phyloP scores from a whole-genome alignment of 2,797 vertebrate species.

The Arctocebus calabarensis region DNA sequence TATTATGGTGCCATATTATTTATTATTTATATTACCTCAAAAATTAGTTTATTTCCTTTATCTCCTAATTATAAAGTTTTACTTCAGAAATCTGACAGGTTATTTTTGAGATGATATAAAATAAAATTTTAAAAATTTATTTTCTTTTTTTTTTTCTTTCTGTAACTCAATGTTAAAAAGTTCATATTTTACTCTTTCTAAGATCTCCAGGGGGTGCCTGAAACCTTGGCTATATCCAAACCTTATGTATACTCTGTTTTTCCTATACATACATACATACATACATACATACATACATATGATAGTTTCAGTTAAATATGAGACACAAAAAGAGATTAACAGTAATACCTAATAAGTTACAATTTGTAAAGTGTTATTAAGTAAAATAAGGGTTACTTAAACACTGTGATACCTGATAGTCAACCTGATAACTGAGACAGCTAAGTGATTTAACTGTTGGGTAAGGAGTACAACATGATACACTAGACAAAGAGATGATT shows the following conservation, averaged over 20 bases:
- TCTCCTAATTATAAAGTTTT: slow-evolving; percentile 85
- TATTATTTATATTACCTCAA: slow-evolving; percentile 48
- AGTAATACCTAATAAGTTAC: no score
- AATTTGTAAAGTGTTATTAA: not conserved
- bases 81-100: slow-evolving; percentile 87
- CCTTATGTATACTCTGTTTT: not conserved
- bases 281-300: not conserved
- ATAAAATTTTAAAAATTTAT: slow-evolving; percentile 75
- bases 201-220: no score
- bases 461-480: not conserved
- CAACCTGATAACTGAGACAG: not conserved
- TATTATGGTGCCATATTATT: not conserved
- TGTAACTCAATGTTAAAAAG: not conserved
- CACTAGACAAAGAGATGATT: not conserved
- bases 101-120: slow-evolving; percentile 86
- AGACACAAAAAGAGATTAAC: no score
- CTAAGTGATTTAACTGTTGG: not conserved
- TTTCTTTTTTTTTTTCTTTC: not conserved
- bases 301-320: not conserved
- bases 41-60: slow-evolving; percentile 76
- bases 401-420: not conserved
- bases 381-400: not conserved
- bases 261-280: not conserved
- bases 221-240: no score
- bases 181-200: not conserved